Percentiles rank a stretch among this genome's conserved stretches.
Evolutionary conservation across 2,113 vertebrate species (phyloP).

Genomic region (Ia io): DNA sequence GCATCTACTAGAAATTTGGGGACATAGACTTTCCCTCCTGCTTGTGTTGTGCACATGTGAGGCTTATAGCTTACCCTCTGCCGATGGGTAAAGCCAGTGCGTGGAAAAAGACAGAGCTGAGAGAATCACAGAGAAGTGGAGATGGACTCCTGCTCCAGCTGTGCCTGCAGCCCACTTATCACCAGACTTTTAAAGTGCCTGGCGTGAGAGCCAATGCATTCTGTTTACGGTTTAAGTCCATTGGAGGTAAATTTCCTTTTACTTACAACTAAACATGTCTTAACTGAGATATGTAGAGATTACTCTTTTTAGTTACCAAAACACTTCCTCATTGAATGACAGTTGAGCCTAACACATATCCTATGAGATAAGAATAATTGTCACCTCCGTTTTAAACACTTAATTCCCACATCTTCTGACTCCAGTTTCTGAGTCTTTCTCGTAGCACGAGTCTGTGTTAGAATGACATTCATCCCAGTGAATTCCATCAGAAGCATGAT

Average conservation of each 20-base stretch:
- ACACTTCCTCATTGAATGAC: neutral
- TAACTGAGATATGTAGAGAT: neutral
- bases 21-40: neutral
- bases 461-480: neutral
- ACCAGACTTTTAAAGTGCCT: neutral
- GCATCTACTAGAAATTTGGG: neutral
- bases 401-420: neutral
- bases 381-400: neutral
- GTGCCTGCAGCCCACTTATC: neutral
- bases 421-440: slow-evolving; percentile 1
- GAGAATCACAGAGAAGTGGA: neutral
- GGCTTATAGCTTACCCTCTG: neutral
- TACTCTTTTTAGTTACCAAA: neutral
- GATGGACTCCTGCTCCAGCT: neutral
- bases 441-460: neutral
- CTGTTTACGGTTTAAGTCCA: neutral
- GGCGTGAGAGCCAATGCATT: neutral
- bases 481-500: neutral
- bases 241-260: neutral
- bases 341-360: neutral
- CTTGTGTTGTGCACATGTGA: neutral
- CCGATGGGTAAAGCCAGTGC: neutral
- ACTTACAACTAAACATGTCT: neutral
- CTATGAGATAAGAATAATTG: neutral
- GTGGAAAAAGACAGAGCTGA: neutral